Evolutionary conservation across 2,113 vertebrate species (phyloP).

Genomic region (human (Homo sapiens)): GRCh38 chr5:52704501-52705000

Average conservation of each 20-base stretch:
- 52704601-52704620: background rate
- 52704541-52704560: background rate
- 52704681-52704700: background rate
- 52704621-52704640: background rate
- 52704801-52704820: background rate
- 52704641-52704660: background rate
- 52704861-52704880: background rate
- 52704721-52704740: background rate
- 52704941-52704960: background rate
- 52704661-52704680: background rate
- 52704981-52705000: background rate
- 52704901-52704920: background rate
- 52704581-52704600: background rate
- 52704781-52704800: background rate
- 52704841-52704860: background rate
- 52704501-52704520: background rate
- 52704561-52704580: background rate
- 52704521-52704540: background rate
- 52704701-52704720: background rate
- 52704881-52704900: background rate
- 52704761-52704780: background rate
- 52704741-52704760: background rate
- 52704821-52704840: fast-evolving
- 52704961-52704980: background rate
- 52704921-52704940: background rate